Conservation (phyloP, 2,113 vertebrate genomes). For the Ascaphus truei region DNA sequence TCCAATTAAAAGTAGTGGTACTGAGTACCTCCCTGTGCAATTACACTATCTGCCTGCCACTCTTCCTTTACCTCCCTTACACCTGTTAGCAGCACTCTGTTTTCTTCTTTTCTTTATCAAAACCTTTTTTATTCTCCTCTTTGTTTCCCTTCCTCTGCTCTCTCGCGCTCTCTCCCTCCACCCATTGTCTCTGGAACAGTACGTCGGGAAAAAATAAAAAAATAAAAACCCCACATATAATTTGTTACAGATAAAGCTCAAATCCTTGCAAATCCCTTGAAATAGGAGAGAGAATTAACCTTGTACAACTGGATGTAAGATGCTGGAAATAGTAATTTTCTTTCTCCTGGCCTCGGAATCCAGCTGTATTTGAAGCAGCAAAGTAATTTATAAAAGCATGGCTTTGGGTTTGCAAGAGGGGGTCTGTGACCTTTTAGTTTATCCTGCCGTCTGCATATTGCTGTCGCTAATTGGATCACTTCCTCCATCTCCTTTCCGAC, state of each 20-base stretch:
- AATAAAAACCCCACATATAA: no score
- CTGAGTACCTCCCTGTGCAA: no score
- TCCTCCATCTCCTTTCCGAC: constrained; percentile 8
- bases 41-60: background rate
- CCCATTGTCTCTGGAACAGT: constrained; percentile 28
- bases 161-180: constrained; percentile 12
- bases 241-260: constrained; percentile 38
- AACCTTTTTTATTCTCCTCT: constrained; percentile 2
- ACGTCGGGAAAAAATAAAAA: constrained; percentile 20
- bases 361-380: constrained; percentile 37
- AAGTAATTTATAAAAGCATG: constrained; percentile 34
- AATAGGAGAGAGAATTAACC: constrained; percentile 39
- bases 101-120: constrained; percentile 17
- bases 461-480: constrained; percentile 40
- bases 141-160: background rate
- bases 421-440: background rate
- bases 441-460: background rate
- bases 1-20: no score
- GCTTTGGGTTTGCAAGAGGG: background rate
- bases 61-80: background rate
- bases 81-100: background rate
- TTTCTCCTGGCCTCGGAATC: constrained; percentile 34
- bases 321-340: constrained; percentile 39
- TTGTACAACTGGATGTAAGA: constrained; percentile 37
- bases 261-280: constrained; percentile 38